Base-by-base conservation (phyloP, 2,797 vertebrate species). In the Urosaurus nigricauda region DNA sequence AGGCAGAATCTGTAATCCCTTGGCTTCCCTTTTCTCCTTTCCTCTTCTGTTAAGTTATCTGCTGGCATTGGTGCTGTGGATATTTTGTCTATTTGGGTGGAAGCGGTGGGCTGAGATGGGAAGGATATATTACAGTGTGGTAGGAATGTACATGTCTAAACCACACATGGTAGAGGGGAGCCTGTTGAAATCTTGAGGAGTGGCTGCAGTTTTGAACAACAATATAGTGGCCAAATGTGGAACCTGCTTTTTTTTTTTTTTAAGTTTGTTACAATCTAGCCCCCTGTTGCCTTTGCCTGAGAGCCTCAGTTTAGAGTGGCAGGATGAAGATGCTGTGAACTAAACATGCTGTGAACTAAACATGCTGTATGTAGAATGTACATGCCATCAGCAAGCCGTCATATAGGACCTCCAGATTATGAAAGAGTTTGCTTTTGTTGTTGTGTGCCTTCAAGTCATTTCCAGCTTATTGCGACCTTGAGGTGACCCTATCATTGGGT, bases 81-180 rank as follows among this genome's bases (percentile, higher is more conserved):
- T 26, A 26, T 63, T 43, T 56, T 65, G 16, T 3, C 26, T 26
- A 0, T 68, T 63, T 51, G 47, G 37, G 17, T 40, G 85, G 32
- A 29, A 43, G 51, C 29, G 26, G 79, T 32, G 35, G 70, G 70
- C n/a, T 17, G 37, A 37, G 21, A 47, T 51, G 26, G 47, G 32
- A 17, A 32, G 65, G 17, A 78, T 43, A 29, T 24, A 17, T 63
- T 71, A 14, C 26, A 56, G 60, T 56, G 63, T 65, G 84, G 77
- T 58, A 65, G 78, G 74, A 86, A 86, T 78, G 84, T 26, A 74
- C 58, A 70, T 71, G 26, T 32, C 26, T 21, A 80, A 79, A 71
- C 65, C 85, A 1, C 65, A 73, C 4, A 43, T 16, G 29, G n/a
- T 12, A 37, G 32, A 35, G 40, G 79, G 7, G 16, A 17, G 13